These are phyloP conservation scores for Eufriesea mexicana DNA, from an alignment of 1,140 invertebrate genomes.

Conservation along the genomic window DNA sequence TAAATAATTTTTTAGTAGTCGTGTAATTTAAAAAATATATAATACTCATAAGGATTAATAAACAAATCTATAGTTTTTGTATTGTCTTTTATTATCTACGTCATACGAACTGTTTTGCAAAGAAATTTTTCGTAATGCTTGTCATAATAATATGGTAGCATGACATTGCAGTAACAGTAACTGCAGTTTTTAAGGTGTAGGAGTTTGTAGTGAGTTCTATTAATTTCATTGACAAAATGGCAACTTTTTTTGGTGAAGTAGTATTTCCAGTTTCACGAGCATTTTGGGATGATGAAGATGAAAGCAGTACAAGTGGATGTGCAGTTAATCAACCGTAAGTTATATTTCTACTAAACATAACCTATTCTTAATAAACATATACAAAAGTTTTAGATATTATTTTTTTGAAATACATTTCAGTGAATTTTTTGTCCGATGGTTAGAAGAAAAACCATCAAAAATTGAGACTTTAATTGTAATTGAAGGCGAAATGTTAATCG, in stretches of 20 bases:
- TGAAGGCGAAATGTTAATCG: constrained; percentile 71
- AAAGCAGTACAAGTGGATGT: constrained; percentile 58
- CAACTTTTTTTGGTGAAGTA: constrained; percentile 75
- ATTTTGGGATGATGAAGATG: constrained; percentile 77
- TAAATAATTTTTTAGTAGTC: constrained; percentile 54
- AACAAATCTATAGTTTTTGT: neutral
- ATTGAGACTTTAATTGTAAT: constrained; percentile 71
- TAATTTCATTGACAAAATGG: constrained; percentile 65
- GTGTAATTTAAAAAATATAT: constrained; percentile 31
- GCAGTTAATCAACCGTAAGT: constrained; percentile 58
- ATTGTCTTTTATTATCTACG: neutral
- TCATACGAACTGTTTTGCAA: neutral
- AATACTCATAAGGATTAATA: constrained; percentile 4
- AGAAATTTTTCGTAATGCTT: no score
- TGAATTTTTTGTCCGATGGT: constrained; percentile 68
- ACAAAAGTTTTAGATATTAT: neutral
- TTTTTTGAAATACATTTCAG: constrained; percentile 54
- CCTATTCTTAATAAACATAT: constrained; percentile 11
- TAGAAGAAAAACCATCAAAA: constrained; percentile 56
- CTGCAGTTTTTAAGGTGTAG: neutral
- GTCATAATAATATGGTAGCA: no score
- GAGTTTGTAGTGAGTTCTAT: neutral
- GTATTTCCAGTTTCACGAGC: constrained; percentile 75
- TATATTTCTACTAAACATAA: constrained; percentile 19
- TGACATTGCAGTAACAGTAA: constrained; percentile 4